phyloP scores from a whole-genome alignment of 2,888 invertebrate genomes.

The Enoplolaimus lenunculus region DNA sequence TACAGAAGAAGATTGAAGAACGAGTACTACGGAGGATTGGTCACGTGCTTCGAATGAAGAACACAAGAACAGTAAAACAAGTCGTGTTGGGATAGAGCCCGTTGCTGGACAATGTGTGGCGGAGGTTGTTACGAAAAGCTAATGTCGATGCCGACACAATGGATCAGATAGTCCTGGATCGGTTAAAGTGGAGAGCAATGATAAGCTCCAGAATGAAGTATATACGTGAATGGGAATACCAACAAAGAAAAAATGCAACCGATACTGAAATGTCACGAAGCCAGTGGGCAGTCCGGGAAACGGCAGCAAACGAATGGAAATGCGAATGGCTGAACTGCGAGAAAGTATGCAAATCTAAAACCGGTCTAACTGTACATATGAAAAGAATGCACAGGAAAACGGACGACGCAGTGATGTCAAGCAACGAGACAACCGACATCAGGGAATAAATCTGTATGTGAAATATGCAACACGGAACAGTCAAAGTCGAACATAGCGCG shows the following conservation, averaged over 20 bases:
- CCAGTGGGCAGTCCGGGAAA: not conserved
- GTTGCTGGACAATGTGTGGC: not conserved
- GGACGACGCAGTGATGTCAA: not conserved
- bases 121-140: not conserved
- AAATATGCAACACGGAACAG: not conserved
- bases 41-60: conserved; percentile 1
- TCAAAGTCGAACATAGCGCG: not conserved
- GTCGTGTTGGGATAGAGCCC: not conserved
- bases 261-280: not conserved
- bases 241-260: not conserved
- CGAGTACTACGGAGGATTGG: conserved; percentile 3
- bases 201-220: not conserved
- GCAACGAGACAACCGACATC: not conserved
- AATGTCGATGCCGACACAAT: not conserved
- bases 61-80: not conserved
- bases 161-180: not conserved
- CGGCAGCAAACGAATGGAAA: not conserved
- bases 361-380: not conserved
- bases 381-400: not conserved
- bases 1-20: conserved; percentile 7
- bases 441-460: not conserved
- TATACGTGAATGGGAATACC: not conserved
- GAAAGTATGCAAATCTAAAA: not conserved
- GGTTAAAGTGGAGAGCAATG: not conserved
- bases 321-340: not conserved